These are phyloP conservation scores for Acrobeloides nanus DNA, from an alignment of 2,888 invertebrate species.

Conservation along the genomic window DNA sequence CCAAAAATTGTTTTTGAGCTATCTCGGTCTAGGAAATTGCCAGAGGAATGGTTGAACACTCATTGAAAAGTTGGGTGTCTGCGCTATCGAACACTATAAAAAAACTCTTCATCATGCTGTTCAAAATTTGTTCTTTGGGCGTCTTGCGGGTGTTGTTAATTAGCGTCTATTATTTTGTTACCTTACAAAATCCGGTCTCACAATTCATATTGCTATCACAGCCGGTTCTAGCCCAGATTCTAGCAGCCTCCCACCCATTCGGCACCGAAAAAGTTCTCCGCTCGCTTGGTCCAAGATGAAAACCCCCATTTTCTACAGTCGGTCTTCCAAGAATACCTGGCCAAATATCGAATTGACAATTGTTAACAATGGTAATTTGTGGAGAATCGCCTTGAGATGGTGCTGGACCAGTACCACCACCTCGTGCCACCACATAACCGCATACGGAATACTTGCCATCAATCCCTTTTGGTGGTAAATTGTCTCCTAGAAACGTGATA, in stretches of 20 bases:
- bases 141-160: neutral
- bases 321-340: slow-evolving; percentile 37
- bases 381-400: too few relatives aligned
- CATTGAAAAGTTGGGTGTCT: too few relatives aligned
- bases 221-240: slow-evolving; percentile 40
- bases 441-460: too few relatives aligned
- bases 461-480: too few relatives aligned
- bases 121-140: slow-evolving; percentile 1
- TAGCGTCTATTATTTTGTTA: slow-evolving; percentile 4
- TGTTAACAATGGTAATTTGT: slow-evolving; percentile 31
- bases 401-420: too few relatives aligned
- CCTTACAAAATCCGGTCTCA: slow-evolving; percentile 39
- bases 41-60: neutral
- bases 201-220: slow-evolving; percentile 35
- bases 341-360: slow-evolving; percentile 40
- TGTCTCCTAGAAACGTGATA: too few relatives aligned
- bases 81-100: too few relatives aligned
- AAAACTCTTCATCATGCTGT: neutral
- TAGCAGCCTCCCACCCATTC: slow-evolving; percentile 34
- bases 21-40: neutral
- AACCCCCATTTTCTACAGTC: slow-evolving; percentile 31
- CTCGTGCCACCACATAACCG: too few relatives aligned
- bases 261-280: slow-evolving; percentile 18
- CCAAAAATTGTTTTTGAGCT: too few relatives aligned
- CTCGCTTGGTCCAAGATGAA: slow-evolving; percentile 24